phyloP scores from a whole-genome alignment of 1,140 invertebrate species.

The Delia radicum region DNA sequence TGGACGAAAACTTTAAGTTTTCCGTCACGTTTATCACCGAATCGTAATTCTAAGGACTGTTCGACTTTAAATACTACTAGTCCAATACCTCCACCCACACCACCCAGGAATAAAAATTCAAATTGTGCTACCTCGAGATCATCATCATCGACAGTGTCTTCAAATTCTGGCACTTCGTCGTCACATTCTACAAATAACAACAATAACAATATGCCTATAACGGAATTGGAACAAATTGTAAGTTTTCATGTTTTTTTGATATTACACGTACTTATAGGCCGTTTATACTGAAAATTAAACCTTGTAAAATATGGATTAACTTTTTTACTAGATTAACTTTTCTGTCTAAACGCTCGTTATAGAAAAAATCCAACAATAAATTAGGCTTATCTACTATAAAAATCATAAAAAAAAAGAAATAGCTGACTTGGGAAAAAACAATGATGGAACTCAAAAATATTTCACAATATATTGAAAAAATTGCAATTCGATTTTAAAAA shows the following conservation, averaged over 20 bases:
- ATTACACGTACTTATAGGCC: too few relatives aligned
- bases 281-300: too few relatives aligned
- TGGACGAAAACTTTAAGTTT: constrained; percentile 87
- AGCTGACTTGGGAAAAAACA: too few relatives aligned
- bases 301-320: too few relatives aligned
- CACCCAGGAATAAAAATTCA: constrained; percentile 56
- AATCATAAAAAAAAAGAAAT: too few relatives aligned
- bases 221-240: constrained; percentile 66
- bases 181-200: constrained; percentile 32
- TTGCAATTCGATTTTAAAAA: too few relatives aligned
- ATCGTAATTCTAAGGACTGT: constrained; percentile 71
- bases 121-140: constrained; percentile 52
- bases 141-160: constrained; percentile 58
- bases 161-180: constrained; percentile 40
- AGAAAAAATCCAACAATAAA: too few relatives aligned
- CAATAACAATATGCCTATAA: constrained; percentile 59
- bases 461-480: too few relatives aligned
- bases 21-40: constrained; percentile 75
- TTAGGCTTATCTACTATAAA: too few relatives aligned
- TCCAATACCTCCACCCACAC: constrained; percentile 55
- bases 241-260: constrained; percentile 44
- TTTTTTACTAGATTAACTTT: too few relatives aligned
- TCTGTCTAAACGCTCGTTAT: too few relatives aligned
- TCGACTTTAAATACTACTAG: constrained; percentile 59
- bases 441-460: too few relatives aligned